Evolutionary conservation across 2,797 vertebrate species (phyloP).

Genomic region (Halcyon chelicuti): DNA sequence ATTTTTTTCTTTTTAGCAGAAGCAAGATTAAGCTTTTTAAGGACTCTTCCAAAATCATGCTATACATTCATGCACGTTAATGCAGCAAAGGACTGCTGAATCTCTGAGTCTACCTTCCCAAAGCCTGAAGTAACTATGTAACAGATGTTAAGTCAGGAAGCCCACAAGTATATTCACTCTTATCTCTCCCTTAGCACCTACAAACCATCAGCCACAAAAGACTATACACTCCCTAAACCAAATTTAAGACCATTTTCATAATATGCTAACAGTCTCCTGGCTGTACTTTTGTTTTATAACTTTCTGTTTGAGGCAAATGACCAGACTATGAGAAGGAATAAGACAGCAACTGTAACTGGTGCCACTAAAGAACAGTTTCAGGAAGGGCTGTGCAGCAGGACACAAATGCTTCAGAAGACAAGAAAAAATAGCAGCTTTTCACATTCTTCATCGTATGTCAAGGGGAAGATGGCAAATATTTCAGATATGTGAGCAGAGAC

Average conservation of each 20-base stretch:
- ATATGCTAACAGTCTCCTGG: not conserved
- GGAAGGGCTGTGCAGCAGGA: not conserved
- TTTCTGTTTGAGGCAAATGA: not conserved
- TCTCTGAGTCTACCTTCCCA: not conserved
- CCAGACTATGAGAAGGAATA: not conserved
- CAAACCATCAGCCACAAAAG: slow-evolving; percentile 20
- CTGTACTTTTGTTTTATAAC: not conserved
- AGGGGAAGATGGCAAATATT: not conserved
- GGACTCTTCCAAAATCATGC: not conserved
- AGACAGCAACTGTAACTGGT: not conserved
- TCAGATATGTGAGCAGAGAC: not conserved
- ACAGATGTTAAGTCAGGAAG: slow-evolving; percentile 34
- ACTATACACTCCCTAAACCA: not conserved
- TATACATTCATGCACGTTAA: not conserved
- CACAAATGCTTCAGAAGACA: not conserved
- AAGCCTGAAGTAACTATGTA: not conserved
- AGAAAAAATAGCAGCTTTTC: not conserved
- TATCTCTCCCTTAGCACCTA: slow-evolving; percentile 30
- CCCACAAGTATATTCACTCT: slow-evolving; percentile 5
- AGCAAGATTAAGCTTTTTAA: not conserved
- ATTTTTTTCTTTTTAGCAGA: not conserved
- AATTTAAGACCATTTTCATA: slow-evolving; percentile 26
- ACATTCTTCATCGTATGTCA: not conserved
- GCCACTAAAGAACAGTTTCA: not conserved
- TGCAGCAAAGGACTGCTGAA: not conserved